Percentiles rank a stretch among this genome's conserved stretches.
These are phyloP conservation scores for Caenorhabditis afra DNA, from an alignment of 2,888 invertebrate genomes.

Conservation along the genomic window DNA sequence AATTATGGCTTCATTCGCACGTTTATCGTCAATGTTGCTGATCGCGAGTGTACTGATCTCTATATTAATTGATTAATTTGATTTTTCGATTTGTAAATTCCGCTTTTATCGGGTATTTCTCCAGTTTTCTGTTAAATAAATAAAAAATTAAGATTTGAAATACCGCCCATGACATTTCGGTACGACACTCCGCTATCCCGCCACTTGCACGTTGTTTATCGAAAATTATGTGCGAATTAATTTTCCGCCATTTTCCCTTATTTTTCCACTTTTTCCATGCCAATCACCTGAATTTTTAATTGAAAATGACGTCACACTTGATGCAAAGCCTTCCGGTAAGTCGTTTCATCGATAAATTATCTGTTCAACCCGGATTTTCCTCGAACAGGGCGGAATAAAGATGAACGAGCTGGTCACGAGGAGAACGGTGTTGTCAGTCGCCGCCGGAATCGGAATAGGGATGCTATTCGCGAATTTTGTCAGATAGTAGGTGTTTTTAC, in stretches of 20 bases:
- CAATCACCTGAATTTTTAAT: background rate
- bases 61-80: slow-evolving; percentile 11
- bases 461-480: slow-evolving; percentile 54
- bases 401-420: slow-evolving; percentile 51
- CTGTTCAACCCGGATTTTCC: too few species aligned
- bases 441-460: slow-evolving; percentile 57
- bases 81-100: background rate
- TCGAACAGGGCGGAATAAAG: slow-evolving; percentile 40
- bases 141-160: background rate
- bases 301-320: slow-evolving; percentile 36
- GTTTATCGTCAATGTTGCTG: slow-evolving; percentile 23
- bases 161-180: background rate
- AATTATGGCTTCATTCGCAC: slow-evolving; percentile 9
- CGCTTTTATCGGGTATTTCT: slow-evolving; percentile 8
- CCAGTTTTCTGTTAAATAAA: too few species aligned
- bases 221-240: slow-evolving; percentile 24
- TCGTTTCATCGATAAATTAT: slow-evolving; percentile 4
- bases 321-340: slow-evolving; percentile 43
- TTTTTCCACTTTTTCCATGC: slow-evolving; percentile 17
- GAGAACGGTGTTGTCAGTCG: slow-evolving; percentile 51
- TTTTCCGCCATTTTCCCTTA: slow-evolving; percentile 6
- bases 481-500: slow-evolving; percentile 32
- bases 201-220: slow-evolving; percentile 23
- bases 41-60: slow-evolving; percentile 34
- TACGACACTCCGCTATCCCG: slow-evolving; percentile 41